Evolutionary conservation across 2,797 vertebrate species (phyloP), one percentile per base, ranked within the genome.

Genomic region (Poliocrania exsul): DNA sequence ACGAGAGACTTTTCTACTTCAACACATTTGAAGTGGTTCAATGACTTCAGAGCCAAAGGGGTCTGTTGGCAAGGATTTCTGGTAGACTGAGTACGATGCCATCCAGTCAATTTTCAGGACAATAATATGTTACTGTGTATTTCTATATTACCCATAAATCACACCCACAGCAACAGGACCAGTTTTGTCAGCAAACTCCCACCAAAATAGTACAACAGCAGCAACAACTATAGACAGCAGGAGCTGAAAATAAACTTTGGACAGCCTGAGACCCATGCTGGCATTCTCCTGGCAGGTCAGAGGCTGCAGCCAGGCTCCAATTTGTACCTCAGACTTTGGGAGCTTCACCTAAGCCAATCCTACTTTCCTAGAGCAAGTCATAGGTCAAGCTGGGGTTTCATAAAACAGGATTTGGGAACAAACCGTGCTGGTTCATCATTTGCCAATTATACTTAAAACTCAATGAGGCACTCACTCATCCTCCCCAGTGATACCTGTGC

Each of bases 261-360:
- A 35, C 54, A 82, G 33, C 19, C 53, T 91, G 37, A 50, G 49
- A 54, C 6, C 47, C 12, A 11, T 16, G 54, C 25, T 64, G n/a
- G n/a, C 3, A 1, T 51, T 49, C 72, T 37, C 16, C 37, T 7
- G 1, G 28, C 0, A 2, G 40, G 6, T 40, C 61, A 60, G 61
- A 44, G 28, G 13, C 57, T 71, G 29, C 0, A 2, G 24, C 29
- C 15, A 29, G n/a, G 9, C 33, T 92, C 53, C 4, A 2, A 3
- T 7, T 79, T 4, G 0, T 49, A 29, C 26, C 35, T 73, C 57
- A 47, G 1, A 23, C 5, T 57, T 57, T 1, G 2, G 23, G 37
- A 88, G 10, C 20, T 71, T 87, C 21, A 60, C 40, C 26, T 28
- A 25, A 64, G 50, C 49, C 37, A 21, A 20, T 51, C 20, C 0